Evolutionary conservation across 2,113 vertebrate genomes (phyloP).

Genomic region (Rousettus leschenaultii): DNA sequence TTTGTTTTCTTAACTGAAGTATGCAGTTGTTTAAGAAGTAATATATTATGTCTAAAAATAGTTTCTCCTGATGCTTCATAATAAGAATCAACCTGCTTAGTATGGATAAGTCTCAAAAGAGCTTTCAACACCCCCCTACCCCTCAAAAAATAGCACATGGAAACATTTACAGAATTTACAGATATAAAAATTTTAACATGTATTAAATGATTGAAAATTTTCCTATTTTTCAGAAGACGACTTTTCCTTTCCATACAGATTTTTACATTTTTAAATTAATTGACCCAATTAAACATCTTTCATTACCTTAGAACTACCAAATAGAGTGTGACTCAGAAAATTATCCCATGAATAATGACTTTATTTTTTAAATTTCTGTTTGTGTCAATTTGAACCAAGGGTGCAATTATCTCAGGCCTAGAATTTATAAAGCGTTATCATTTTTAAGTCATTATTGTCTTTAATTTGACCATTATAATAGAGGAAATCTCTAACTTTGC

Average conservation of each 20-base stretch:
- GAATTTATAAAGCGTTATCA: background rate
- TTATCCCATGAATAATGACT: background rate
- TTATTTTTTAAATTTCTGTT: background rate
- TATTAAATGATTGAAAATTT: background rate
- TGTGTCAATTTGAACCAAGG: constrained; percentile 2
- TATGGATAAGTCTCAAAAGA: background rate
- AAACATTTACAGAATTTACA: background rate
- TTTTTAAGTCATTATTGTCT: background rate
- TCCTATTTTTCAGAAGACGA: background rate
- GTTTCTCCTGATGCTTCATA: background rate
- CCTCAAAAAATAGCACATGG: background rate
- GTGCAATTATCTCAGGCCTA: background rate
- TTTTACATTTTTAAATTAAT: background rate
- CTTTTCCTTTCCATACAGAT: background rate
- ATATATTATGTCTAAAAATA: background rate
- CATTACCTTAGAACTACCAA: background rate
- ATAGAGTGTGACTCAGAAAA: background rate
- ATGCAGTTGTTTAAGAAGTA: background rate
- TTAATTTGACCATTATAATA: background rate
- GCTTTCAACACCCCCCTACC: background rate
- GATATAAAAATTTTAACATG: background rate
- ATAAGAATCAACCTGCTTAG: background rate
- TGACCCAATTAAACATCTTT: background rate
- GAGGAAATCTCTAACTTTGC: background rate
- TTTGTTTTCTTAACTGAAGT: background rate